Evolutionary conservation across 2,797 vertebrate species (phyloP), one percentile per base, ranked within the genome.

Genomic region (Myripristis murdjan): DNA sequence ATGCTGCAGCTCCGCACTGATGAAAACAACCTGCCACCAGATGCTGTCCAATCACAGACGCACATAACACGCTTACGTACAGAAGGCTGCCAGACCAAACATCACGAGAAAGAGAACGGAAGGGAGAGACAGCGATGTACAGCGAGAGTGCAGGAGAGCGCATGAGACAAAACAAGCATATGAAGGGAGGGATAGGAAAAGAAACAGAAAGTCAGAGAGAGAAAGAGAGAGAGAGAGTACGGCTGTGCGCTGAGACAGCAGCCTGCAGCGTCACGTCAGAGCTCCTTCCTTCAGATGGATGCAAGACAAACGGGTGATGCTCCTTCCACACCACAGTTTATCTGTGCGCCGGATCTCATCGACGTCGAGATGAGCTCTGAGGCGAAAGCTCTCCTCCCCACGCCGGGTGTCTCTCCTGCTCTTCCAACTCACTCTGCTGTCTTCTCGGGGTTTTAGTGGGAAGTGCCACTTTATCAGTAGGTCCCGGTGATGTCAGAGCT

Each of bases 11-110:
- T 89, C 79, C 77, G 71, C 24, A 10, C 70, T 69, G 76, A 51
- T 79, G 75, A 72, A 48, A 73, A 67, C 83, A 87, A 84, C 85
- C 85, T 88, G 82, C 66, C 78, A 79, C 82, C 84, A 86, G 86
- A 87, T 87, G 88, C 83, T 75, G 78, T 83, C 83, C 79, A 84
- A 79, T 73, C 78, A 67, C 74, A 81, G 31, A 0, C 75, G 49
- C 64, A 44, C 47, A 53, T 74, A 69, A 23, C 35, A 78, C 56
- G 76, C 55, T 75, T 67, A 69, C 66, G 79, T 64, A 68, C 65
- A 87, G 66, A 62, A 47, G 44, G 77, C 64, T 78, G 73, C 72
- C 56, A 69, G 48, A 70, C 22, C 73, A 86, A 62, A 84, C 43
- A 88, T 75, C 64, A 82, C 71, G 83, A 76, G 68, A 35, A 20